Conservation (phyloP, 1,140 invertebrate species). For the Papilio helenus region DNA sequence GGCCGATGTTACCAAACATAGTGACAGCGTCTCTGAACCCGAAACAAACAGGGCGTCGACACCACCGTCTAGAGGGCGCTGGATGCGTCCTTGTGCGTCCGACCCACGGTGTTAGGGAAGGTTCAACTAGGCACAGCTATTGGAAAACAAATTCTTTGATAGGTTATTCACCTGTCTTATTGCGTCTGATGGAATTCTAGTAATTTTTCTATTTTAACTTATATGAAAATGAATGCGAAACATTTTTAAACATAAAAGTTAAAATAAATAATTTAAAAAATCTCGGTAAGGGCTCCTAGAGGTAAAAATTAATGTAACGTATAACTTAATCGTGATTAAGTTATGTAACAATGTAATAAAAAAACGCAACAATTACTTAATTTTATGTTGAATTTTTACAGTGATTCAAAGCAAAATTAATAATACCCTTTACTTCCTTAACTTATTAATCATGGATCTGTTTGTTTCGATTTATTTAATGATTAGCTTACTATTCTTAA, state of each 20-base stretch:
- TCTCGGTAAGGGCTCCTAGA: too few relatives aligned
- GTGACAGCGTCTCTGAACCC: background rate
- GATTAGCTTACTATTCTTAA: background rate
- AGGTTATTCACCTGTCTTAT: background rate
- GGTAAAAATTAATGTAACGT: too few relatives aligned
- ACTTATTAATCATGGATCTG: background rate
- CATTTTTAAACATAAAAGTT: too few relatives aligned
- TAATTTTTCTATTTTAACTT: too few relatives aligned
- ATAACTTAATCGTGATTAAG: too few relatives aligned
- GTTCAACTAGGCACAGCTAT: conserved; percentile 3
- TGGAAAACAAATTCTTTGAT: conserved; percentile 26
- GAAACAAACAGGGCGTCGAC: conserved; percentile 39
- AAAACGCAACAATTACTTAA: too few relatives aligned
- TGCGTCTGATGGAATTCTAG: background rate
- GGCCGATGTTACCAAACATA: background rate
- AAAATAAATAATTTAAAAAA: too few relatives aligned
- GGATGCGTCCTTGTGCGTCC: conserved; percentile 5
- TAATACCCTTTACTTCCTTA: background rate
- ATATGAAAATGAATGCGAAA: too few relatives aligned
- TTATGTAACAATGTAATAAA: too few relatives aligned
- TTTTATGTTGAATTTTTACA: background rate
- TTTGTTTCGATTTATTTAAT: background rate
- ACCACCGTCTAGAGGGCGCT: conserved; percentile 44
- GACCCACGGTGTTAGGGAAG: conserved; percentile 13
- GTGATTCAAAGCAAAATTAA: background rate